A percentile compares a stretch with the other conserved stretches of the same genome.
Evolutionary conservation across 2,888 invertebrate species (phyloP).

Genomic region (Agrotis segetum): DNA sequence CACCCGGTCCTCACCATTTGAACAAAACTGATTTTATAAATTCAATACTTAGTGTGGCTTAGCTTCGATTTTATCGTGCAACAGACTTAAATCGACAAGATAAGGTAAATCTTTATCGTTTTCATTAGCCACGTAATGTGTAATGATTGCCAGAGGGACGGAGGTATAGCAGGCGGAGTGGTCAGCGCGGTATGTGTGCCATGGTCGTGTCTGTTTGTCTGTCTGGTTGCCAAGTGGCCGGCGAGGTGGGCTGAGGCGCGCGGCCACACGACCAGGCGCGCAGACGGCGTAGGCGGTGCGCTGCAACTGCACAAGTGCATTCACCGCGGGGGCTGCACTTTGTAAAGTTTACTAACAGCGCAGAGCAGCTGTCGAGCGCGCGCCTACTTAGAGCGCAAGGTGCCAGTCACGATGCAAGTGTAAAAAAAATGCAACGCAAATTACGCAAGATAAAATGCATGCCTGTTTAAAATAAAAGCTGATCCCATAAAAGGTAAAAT

Average conservation of each 20-base stretch:
- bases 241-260: conserved; percentile 78
- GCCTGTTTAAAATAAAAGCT: conserved; percentile 19
- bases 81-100: conserved; percentile 19
- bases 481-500: conserved; percentile 22
- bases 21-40: neutral
- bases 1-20: neutral
- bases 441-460: conserved; percentile 7
- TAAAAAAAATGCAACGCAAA: neutral
- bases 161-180: conserved; percentile 59
- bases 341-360: conserved; percentile 42
- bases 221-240: conserved; percentile 88
- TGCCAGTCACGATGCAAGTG: neutral
- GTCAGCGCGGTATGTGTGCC: conserved; percentile 72
- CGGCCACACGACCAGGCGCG: conserved; percentile 85
- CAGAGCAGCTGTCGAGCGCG: conserved; percentile 32
- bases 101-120: conserved; percentile 34
- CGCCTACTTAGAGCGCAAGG: conserved; percentile 25
- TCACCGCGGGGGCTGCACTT: conserved; percentile 65
- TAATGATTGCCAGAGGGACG: conserved; percentile 41
- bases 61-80: neutral
- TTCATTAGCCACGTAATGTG: conserved; percentile 23
- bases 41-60: neutral
- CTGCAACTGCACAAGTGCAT: conserved; percentile 71
- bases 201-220: conserved; percentile 73
- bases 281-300: conserved; percentile 74